Base-by-base conservation (phyloP, 2,797 vertebrate species). In the Picus viridis region DNA sequence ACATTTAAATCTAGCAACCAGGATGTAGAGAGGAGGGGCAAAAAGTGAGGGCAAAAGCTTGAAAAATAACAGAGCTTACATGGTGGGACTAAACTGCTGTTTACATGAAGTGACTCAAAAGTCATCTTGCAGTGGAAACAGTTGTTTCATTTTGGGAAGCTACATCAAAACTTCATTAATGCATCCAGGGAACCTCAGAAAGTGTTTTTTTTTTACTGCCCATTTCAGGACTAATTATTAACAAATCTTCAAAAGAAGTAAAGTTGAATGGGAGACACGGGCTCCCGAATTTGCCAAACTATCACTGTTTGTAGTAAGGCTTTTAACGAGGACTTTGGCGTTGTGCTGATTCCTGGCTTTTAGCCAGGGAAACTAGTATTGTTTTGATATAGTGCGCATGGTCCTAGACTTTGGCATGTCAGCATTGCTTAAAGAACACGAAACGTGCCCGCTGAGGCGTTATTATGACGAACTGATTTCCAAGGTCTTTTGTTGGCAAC, bases 331-430 rank as follows among this genome's bases (percentile, higher is more conserved):
- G 75, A 84, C 39, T 91, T 92, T 93, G 86, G 39, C 74, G 82
- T 76, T 90, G 59, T 86, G 82, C 63, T 88, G 57, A 53, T 85
- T 63, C 45, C 54, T 96, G 93, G 92, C 93, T 86, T 83, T 94
- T 88, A 94, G 54, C 91, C 94, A 96, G 90, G 70, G 89, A 80
- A 91, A 62, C 34, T 82, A 92, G 84, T 92, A 86, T 63, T 97
- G 96, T 98, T 98, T 97, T 98, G 96, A 97, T 97, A 92, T 4
- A 79, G 86, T 68, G 83, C 36, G 81, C 93, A 78, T 89, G 97
- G 96, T 89, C 94, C 86, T 79, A 96, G 95, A 92, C 94, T 96
- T 91, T 74, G 75, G 61, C 86, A 85, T 92, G 95, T 97, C 98
- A 97, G 84, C 95, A 93, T 57, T 58, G 85, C 92, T 93, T 94